phyloP scores from a whole-genome alignment of 2,797 vertebrate genomes.

The Atherinosoma microstoma region DNA sequence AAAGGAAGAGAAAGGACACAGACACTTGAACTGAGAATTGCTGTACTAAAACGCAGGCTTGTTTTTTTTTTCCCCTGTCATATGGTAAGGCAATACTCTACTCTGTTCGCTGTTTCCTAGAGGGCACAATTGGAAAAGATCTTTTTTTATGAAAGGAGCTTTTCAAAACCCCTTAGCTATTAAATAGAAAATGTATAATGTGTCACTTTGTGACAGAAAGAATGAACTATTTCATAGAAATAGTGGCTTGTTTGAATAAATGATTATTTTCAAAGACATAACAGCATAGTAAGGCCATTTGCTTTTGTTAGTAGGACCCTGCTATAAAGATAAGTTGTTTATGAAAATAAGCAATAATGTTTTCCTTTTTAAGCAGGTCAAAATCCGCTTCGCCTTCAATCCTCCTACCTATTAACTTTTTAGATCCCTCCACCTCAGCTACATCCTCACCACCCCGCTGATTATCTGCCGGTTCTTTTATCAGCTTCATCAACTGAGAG shows the following conservation, averaged over 20 bases:
- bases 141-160: constrained; percentile 66
- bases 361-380: constrained; percentile 32
- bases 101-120: constrained; percentile 73
- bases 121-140: constrained; percentile 80
- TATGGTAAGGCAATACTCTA: constrained; percentile 59
- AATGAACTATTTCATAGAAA: constrained; percentile 35
- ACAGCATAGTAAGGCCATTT: constrained; percentile 13
- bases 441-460: constrained; percentile 32
- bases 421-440: constrained; percentile 24
- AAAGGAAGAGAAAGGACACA: constrained; percentile 48
- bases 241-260: constrained; percentile 28
- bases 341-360: constrained; percentile 10
- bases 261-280: constrained; percentile 44
- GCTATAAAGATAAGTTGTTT: constrained; percentile 10
- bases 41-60: constrained; percentile 62
- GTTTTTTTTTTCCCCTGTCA: constrained; percentile 21
- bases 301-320: constrained; percentile 23
- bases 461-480: constrained; percentile 48
- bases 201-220: constrained; percentile 41
- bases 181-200: constrained; percentile 72
- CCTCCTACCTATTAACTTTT: constrained; percentile 10
- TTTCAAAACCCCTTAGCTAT: constrained; percentile 72
- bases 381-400: constrained; percentile 21
- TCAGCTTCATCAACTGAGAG: constrained; percentile 49
- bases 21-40: constrained; percentile 68